Evolutionary conservation across 2,797 vertebrate species (phyloP), one percentile per base, ranked within the genome.

Genomic region (Tarsius wallacei): DNA sequence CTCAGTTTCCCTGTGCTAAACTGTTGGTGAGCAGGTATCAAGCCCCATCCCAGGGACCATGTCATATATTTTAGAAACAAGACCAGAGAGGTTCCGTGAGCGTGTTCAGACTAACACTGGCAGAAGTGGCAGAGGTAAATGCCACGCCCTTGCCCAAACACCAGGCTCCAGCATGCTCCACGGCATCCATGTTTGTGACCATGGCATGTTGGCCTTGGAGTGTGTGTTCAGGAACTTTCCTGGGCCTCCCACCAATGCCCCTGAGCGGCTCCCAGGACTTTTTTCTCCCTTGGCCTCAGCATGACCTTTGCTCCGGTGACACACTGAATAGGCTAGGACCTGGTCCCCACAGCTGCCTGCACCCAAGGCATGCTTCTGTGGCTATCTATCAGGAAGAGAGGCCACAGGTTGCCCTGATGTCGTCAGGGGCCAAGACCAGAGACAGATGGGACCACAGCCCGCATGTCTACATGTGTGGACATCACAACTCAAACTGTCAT

Each of bases 401-500:
- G 51, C 42, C 22, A 47, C n/a, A 49, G 51, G 4, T 2, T 57
- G 36, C 22, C 22, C 0, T 7, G 22, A 59, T 31, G 1, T 0
- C 1, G 14, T 7, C 63, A 59, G 59, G 59, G 12, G 33, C n/a
- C 51, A 5, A 19, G 17, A 22, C n/a, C 2, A 12, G 9, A 2
- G 61, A 22, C 7, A 19, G 36, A n/a, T 6, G 17, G 17, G 33
- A 12, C n/a, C n/a, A 16, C 7, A 11, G 0, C 0, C 31, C 19
- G 0, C 0, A 5, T 15, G 24, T 31, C 53, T 9, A 12, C 12
- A 5, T 0, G 3, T 2, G 26, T 22, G 7, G 12, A 47, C 13
- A 7, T 55, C n/a, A 31, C 19, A 70, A 22, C 14, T 31, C 85
- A 21, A 63, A 49, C 28, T 10, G n/a, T 47, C 33, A 22, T 24